Evolutionary conservation across 1,140 invertebrate species (phyloP).

Genomic region (Acromyrmex charruanus): DNA sequence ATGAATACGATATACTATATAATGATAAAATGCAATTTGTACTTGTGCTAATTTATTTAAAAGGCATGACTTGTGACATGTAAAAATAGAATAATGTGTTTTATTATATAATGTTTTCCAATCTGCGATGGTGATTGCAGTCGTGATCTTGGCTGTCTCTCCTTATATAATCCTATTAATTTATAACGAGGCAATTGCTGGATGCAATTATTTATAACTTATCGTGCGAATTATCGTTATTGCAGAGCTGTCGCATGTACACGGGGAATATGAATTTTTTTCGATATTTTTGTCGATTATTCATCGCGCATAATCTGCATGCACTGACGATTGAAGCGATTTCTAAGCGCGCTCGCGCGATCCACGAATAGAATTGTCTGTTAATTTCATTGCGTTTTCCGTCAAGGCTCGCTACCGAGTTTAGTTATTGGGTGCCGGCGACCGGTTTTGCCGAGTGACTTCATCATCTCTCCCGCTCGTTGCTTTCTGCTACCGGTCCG

Average conservation of each 20-base stretch:
- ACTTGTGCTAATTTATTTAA: neutral
- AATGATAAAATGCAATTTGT: neutral
- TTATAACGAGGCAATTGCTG: neutral
- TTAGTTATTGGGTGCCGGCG: conserved; percentile 45
- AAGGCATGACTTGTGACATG: neutral
- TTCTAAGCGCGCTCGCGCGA: neutral
- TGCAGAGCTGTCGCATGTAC: neutral
- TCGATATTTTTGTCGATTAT: conserved; percentile 16
- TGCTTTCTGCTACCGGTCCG: conserved; percentile 63
- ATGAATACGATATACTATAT: neutral
- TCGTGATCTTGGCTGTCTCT: neutral
- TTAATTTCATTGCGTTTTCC: conserved; percentile 67
- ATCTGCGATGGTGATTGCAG: neutral
- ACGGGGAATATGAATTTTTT: neutral
- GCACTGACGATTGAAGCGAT: neutral
- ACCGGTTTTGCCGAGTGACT: conserved; percentile 72
- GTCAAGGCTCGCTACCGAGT: conserved; percentile 22
- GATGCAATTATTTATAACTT: conserved; percentile 37
- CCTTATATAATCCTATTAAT: conserved; percentile 48
- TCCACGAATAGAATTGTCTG: conserved; percentile 61
- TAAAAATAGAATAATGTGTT: conserved; percentile 30
- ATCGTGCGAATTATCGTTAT: conserved; percentile 14
- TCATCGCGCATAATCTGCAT: neutral
- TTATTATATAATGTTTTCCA: conserved; percentile 21
- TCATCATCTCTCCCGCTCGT: conserved; percentile 64